Evolutionary conservation across 2,888 invertebrate genomes (phyloP), one percentile per base, ranked within the genome.

Genomic region (Teinopalpus imperialis): DNA sequence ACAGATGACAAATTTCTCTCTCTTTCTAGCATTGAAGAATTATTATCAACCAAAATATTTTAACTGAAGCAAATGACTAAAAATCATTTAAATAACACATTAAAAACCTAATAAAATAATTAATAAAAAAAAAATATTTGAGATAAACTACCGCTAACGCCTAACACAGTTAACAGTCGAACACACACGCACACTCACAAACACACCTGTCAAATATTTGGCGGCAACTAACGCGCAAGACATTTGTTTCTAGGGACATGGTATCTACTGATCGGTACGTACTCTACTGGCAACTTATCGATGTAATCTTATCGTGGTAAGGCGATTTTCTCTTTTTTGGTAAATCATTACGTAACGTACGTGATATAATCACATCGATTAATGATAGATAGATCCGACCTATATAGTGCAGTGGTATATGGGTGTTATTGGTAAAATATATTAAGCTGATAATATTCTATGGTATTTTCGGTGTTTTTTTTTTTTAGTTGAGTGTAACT

Each of bases 121-220:
- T n/a, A n/a, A n/a, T n/a, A n/a, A n/a, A n/a, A n/a, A n/a, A n/a
- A n/a, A n/a, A n/a, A n/a, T n/a, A n/a, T n/a, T n/a, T n/a, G n/a
- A n/a, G n/a, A n/a, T n/a, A n/a, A n/a, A n/a, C n/a, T n/a, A n/a
- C n/a, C n/a, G n/a, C n/a, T n/a, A n/a, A n/a, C n/a, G n/a, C n/a
- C n/a, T n/a, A n/a, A n/a, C n/a, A n/a, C n/a, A n/a, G 9, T 18
- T 10, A 31, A 8, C 2, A 2, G 16, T 7, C 29, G n/a, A 3
- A 29, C 23, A 13, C 23, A 29, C 18, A 8, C 29, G 9, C 8
- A 18, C 16, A 14, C 10, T 26, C 34, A 27, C 12, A 14, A 1
- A 20, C 52, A 53, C 68, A 81, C 81, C 83, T 81, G 74, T 69
- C 51, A 83, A 59, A 62, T 66, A 74, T 60, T 75, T 76, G 53